Evolutionary conservation across 2,113 vertebrate species (phyloP), one percentile per base, ranked within the genome.

Genomic region (Cyanoderma ruficeps): DNA sequence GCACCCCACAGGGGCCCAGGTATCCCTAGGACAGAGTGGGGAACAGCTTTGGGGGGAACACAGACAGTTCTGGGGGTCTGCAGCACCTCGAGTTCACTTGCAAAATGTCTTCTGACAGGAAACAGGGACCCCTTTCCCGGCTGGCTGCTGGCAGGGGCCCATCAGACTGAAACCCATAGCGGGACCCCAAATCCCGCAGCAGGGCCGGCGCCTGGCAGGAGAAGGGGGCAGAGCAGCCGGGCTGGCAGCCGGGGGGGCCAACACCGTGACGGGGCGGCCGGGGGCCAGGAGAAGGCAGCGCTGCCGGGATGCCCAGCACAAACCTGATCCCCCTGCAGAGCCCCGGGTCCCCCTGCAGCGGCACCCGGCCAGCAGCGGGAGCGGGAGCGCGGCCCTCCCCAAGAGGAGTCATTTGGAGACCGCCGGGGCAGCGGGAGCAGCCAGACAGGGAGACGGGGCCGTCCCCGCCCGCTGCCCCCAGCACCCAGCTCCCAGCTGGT

Each of bases 401-500:
- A 81, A 86, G 94, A 97, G 96, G 96, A 94, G 96, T 95, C 97
- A 96, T 98, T 97, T 97, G 98, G 98, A 98, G 97, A 92, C 95
- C 96, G 94, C 94, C 96, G 84, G 89, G 91, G 94, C 90, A 91
- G 97, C 35, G 96, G 90, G 83, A 91, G 77, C 91, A 83, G 96
- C 84, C 91, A 97, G 97, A 92, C 94, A 96, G 70, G 93, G 97
- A 95, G 92, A 93, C 87, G 97, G 97, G 97, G 94, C 94, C 95
- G 98, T 98, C 98, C 97, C 98, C 98, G 95, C 84, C 95, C 93
- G 95, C 97, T 94, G 97, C 95, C 98, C 96, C 94, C 94, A 87
- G 97, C 98, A 98, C 98, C 98, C 98, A 98, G 98, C 97, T 97
- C 98, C 98, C 98, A 99, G 98, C 98, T 99, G 99, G 98, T 98